Evolutionary conservation across 2,797 vertebrate genomes (phyloP).

Genomic region (Loriculus beryllinus): DNA sequence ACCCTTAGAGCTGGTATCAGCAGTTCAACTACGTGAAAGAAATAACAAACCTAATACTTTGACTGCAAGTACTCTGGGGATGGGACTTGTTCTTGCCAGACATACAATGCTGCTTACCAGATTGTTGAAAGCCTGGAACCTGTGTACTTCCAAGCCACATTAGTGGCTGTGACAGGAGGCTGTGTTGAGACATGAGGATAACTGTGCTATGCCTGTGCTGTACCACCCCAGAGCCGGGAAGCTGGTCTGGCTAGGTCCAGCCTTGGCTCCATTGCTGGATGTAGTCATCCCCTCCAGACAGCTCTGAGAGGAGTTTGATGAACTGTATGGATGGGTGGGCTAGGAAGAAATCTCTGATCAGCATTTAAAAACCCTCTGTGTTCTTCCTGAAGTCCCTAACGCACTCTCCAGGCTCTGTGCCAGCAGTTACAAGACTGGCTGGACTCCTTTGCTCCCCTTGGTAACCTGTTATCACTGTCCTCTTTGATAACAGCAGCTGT

Average conservation of each 20-base stretch:
- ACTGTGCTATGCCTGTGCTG: not conserved
- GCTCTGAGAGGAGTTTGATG: not conserved
- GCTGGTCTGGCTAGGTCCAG: not conserved
- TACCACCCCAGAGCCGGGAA: not conserved
- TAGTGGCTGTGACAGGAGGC: not conserved
- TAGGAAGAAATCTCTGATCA: not conserved
- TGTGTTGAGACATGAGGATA: not conserved
- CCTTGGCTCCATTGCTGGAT: not conserved
- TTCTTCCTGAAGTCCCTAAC: not conserved
- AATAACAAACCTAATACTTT: not conserved
- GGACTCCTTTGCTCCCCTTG: not conserved
- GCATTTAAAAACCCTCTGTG: not conserved
- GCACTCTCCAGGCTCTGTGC: not conserved
- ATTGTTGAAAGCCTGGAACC: not conserved
- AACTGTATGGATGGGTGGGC: not conserved
- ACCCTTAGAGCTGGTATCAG: not conserved
- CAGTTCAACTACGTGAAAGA: not conserved
- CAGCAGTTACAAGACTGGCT: not conserved
- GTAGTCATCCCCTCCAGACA: not conserved
- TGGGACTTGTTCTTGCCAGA: not conserved
- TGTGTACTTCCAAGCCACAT: accelerated
- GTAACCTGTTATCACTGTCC: not conserved
- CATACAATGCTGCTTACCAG: not conserved
- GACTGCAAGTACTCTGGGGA: not conserved
- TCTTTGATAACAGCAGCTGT: not conserved